Evolutionary conservation across 1,140 invertebrate genomes (phyloP).

Genomic region (Ooceraea biroi): DNA sequence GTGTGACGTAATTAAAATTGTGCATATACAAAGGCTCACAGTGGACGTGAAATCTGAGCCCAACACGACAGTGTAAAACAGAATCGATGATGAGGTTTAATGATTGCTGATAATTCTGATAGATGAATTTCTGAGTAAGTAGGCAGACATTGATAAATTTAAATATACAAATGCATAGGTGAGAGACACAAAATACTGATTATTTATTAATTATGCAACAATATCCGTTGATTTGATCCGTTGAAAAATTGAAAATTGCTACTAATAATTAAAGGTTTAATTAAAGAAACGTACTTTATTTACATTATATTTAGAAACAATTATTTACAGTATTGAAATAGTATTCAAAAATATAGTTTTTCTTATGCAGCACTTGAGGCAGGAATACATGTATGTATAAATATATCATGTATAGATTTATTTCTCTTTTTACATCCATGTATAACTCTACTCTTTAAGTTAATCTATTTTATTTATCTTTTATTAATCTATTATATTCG

Average conservation of each 20-base stretch:
- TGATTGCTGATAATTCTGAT: slow-evolving; percentile 49
- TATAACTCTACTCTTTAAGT: too few relatives aligned
- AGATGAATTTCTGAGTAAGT: slow-evolving; percentile 68
- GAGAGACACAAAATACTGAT: not conserved
- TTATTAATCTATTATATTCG: too few relatives aligned
- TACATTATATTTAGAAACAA: not conserved
- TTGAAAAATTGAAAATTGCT: too few relatives aligned
- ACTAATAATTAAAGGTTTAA: too few relatives aligned
- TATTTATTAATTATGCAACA: not conserved
- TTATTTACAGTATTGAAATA: not conserved
- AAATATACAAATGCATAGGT: not conserved
- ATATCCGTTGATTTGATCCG: too few relatives aligned
- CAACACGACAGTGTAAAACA: slow-evolving; percentile 13
- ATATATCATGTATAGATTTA: too few relatives aligned
- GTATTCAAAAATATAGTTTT: not conserved
- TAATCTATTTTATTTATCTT: not conserved
- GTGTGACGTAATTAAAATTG: slow-evolving; percentile 66
- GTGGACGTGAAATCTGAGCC: slow-evolving; percentile 46
- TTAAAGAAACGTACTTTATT: too few relatives aligned
- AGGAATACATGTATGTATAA: not conserved
- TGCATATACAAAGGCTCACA: slow-evolving; percentile 47
- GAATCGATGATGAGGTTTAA: not conserved
- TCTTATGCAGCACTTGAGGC: not conserved
- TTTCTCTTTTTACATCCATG: too few relatives aligned
- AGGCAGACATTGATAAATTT: slow-evolving; percentile 30